A percentile compares a stretch with the other conserved stretches of the same genome.
Evolutionary conservation across 2,888 invertebrate species (phyloP).

Genomic region (Tanaodytes sp.): DNA sequence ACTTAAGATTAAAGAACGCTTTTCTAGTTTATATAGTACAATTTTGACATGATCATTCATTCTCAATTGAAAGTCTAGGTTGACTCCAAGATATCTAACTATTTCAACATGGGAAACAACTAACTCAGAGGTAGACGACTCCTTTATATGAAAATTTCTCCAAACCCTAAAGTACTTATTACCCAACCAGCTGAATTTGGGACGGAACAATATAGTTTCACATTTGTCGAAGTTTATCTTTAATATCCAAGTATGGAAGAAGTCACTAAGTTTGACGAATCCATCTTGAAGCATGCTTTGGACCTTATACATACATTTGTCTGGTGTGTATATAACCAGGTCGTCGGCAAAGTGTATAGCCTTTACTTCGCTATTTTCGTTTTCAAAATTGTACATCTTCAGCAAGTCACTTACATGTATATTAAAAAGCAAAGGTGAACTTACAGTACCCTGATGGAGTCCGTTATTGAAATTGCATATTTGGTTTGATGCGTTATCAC

Average conservation of each 20-base stretch:
- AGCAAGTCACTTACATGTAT: constrained; percentile 11
- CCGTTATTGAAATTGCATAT: constrained; percentile 11
- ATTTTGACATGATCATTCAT: constrained; percentile 8
- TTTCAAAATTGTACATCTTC: background rate
- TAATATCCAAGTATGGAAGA: constrained; percentile 9
- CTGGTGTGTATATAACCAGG: background rate
- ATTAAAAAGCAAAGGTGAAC: constrained; percentile 23
- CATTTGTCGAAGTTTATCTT: no score
- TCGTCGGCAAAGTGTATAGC: constrained; percentile 21
- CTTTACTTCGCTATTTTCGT: background rate
- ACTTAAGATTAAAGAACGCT: constrained; percentile 19
- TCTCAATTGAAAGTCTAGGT: constrained; percentile 31
- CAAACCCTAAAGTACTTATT: background rate
- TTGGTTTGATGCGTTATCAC: background rate
- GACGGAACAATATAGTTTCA: constrained; percentile 6
- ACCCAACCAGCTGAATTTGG: background rate
- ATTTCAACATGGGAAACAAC: background rate
- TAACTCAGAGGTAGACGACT: background rate
- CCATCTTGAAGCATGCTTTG: background rate
- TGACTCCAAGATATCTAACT: constrained; percentile 47
- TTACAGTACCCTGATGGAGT: constrained; percentile 11
- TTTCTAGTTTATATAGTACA: constrained; percentile 48
- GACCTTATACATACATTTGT: constrained; percentile 1
- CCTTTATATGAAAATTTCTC: background rate
- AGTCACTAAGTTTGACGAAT: constrained; percentile 1